phyloP scores from a whole-genome alignment of 2,888 invertebrate genomes.

The Trypoxylon attenuatum region DNA sequence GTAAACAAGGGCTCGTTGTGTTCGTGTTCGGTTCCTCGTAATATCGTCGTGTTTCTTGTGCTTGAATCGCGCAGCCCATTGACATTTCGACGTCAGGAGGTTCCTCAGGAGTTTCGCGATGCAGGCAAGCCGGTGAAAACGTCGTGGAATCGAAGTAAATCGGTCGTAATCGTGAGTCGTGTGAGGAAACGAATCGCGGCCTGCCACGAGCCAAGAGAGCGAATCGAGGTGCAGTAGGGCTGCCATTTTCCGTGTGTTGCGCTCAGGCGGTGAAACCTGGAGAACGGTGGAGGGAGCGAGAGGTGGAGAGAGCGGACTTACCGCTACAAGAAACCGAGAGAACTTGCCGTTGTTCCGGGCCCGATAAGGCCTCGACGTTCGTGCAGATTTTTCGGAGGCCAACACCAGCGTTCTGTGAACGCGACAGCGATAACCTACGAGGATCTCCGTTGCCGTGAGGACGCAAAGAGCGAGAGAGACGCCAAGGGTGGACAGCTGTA shows the following conservation, averaged over 20 bases:
- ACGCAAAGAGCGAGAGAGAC: constrained; percentile 5
- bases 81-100: not conserved
- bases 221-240: constrained; percentile 63
- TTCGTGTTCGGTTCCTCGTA: constrained; percentile 12
- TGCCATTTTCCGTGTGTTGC: constrained; percentile 68
- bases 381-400: not conserved
- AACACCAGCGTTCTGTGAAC: not conserved
- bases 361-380: not conserved
- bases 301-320: not conserved
- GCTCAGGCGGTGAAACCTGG: not conserved
- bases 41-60: not conserved
- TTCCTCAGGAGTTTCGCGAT: not conserved
- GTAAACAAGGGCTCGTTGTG: constrained; percentile 49
- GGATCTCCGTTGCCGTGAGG: not conserved
- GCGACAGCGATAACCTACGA: not conserved
- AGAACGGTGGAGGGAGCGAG: not conserved
- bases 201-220: constrained; percentile 44
- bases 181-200: not conserved
- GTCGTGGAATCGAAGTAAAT: constrained; percentile 4
- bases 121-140: not conserved
- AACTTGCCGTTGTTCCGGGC: not conserved
- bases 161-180: constrained; percentile 4
- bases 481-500: constrained; percentile 35
- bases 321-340: not conserved
- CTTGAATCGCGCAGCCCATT: not conserved